Evolutionary conservation across 2,888 invertebrate species (phyloP).

Genomic region (Callinectes sapidus): DNA sequence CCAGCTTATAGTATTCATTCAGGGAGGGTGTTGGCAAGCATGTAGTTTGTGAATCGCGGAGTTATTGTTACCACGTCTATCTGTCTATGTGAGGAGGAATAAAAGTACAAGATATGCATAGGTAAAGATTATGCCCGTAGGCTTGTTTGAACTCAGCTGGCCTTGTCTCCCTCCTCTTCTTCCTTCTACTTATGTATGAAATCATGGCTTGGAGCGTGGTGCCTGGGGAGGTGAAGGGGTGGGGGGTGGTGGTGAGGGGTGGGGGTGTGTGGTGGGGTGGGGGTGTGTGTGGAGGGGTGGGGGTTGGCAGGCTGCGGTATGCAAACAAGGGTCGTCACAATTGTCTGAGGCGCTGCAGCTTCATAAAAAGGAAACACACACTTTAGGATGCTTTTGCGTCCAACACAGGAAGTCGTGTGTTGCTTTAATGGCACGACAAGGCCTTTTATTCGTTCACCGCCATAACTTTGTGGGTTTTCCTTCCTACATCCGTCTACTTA

Average conservation of each 20-base stretch:
- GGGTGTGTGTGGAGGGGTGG: neutral
- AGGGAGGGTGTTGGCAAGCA: too few species aligned
- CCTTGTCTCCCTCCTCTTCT: neutral
- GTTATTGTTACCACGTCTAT: too few species aligned
- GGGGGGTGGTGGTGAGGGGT: neutral
- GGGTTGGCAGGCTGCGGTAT: neutral
- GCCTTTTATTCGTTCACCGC: neutral
- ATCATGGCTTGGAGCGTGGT: neutral
- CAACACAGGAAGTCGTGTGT: neutral
- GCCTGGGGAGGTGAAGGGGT: neutral
- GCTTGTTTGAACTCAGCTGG: neutral
- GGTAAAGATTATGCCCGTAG: neutral
- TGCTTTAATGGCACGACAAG: neutral
- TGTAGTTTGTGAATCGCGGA: too few species aligned
- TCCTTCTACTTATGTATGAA: neutral
- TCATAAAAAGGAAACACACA: slow-evolving; percentile 1
- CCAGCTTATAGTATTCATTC: too few species aligned
- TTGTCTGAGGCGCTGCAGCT: neutral
- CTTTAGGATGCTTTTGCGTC: neutral
- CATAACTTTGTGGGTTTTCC: neutral
- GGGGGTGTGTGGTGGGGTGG: neutral
- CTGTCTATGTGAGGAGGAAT: neutral
- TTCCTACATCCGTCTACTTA: neutral
- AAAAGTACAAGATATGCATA: neutral
- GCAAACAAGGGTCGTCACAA: slow-evolving; percentile 23